Percentiles rank a stretch among this genome's conserved stretches.
Evolutionary conservation across 2,888 invertebrate species (phyloP).

Genomic region (Agapetus fuscipes): DNA sequence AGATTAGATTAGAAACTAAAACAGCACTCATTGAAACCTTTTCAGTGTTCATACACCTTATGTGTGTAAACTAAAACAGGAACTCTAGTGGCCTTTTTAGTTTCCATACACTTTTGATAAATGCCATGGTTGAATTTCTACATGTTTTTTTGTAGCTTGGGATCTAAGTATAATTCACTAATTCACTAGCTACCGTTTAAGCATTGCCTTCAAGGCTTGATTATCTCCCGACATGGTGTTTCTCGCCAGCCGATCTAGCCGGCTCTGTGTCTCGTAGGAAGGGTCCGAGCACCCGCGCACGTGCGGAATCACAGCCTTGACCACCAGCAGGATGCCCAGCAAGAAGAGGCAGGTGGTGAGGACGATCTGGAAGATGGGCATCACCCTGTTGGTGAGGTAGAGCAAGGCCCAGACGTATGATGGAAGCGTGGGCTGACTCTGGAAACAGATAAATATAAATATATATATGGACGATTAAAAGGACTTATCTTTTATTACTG

Average conservation of each 20-base stretch:
- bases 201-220: too few relatives aligned
- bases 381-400: constrained; percentile 39
- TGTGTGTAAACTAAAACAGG: too few relatives aligned
- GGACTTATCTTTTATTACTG: too few relatives aligned
- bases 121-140: too few relatives aligned
- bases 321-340: constrained; percentile 7
- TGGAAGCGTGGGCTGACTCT: constrained; percentile 51
- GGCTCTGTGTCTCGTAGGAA: constrained; percentile 31
- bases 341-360: constrained; percentile 9
- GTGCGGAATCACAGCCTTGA: background rate
- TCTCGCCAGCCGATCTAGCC: constrained; percentile 27
- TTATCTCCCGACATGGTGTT: constrained; percentile 34
- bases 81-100: too few relatives aligned
- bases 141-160: too few relatives aligned
- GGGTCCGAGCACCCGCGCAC: constrained; percentile 1
- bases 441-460: constrained; percentile 26
- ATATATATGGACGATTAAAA: constrained; percentile 2
- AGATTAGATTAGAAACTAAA: too few relatives aligned
- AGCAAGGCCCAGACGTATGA: constrained; percentile 37
- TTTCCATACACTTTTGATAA: too few relatives aligned
- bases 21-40: too few relatives aligned
- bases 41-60: too few relatives aligned
- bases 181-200: too few relatives aligned
- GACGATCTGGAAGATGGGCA: constrained; percentile 39
- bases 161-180: constrained; percentile 32